Evolutionary conservation across 2,113 vertebrate species (phyloP).

Genomic region (Antigone vipio): DNA sequence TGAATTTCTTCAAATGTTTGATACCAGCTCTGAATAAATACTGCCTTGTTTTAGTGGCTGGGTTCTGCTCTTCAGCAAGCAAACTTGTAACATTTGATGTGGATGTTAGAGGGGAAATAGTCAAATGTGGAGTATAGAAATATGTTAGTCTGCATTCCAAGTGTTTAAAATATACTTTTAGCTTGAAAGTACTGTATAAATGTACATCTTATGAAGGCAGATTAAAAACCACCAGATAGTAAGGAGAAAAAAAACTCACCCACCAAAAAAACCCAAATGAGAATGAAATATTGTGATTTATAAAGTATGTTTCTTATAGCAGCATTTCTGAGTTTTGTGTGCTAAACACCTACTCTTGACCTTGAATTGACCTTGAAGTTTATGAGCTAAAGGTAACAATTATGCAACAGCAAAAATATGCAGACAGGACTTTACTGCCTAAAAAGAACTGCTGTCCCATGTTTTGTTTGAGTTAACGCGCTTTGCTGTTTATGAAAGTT

Average conservation of each 20-base stretch:
- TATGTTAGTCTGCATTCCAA: background rate
- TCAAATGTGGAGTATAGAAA: background rate
- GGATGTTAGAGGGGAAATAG: background rate
- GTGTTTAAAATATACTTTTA: background rate
- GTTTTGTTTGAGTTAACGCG: conserved; percentile 70
- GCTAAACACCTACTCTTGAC: conserved; percentile 60
- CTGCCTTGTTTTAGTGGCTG: background rate
- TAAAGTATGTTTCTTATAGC: conserved; percentile 1
- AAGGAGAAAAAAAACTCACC: background rate
- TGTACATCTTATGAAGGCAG: background rate
- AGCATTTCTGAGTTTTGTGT: conserved; percentile 50
- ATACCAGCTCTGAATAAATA: background rate
- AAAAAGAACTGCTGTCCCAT: conserved; percentile 56
- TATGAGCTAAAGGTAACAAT: conserved; percentile 74
- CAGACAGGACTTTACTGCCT: conserved; percentile 64
- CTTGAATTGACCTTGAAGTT: conserved; percentile 63
- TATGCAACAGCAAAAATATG: conserved; percentile 75
- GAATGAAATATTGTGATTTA: background rate
- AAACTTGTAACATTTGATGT: background rate
- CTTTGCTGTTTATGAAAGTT: conserved; percentile 64
- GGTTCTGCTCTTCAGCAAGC: background rate
- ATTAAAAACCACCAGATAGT: background rate
- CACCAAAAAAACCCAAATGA: background rate
- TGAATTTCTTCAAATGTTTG: background rate
- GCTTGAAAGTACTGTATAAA: background rate